Conservation (phyloP, 1,140 invertebrate genomes). For the Cardiocondyla obscurior region DNA sequence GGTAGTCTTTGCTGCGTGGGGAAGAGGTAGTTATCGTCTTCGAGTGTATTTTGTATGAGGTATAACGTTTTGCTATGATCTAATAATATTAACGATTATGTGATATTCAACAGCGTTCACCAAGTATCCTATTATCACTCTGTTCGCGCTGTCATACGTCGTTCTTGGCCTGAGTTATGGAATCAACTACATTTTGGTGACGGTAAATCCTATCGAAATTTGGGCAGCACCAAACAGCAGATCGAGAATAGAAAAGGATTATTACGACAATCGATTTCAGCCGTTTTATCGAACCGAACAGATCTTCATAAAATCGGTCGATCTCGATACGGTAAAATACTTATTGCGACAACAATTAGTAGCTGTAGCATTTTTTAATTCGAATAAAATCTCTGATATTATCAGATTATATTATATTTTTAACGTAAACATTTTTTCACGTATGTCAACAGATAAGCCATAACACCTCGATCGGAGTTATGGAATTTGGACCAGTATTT, state of each 20-base stretch:
- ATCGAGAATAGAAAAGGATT: constrained; percentile 92
- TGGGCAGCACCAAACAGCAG: constrained; percentile 92
- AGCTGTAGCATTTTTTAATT: background rate
- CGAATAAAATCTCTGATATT: background rate
- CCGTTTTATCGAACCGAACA: constrained; percentile 97
- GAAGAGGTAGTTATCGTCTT: constrained; percentile 52
- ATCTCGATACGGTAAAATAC: constrained; percentile 79
- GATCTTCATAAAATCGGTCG: constrained; percentile 88
- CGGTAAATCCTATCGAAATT: constrained; percentile 93
- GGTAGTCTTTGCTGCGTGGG: constrained; percentile 46
- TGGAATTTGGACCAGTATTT: constrained; percentile 88
- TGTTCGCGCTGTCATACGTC: constrained; percentile 86
- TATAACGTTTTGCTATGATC: too few relatives aligned
- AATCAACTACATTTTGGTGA: constrained; percentile 87
- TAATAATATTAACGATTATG: constrained; percentile 1
- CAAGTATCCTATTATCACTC: constrained; percentile 85
- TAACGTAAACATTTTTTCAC: background rate
- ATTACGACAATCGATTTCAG: constrained; percentile 92
- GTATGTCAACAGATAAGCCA: constrained; percentile 62
- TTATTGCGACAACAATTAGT: constrained; percentile 25
- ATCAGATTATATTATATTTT: background rate
- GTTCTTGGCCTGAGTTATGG: constrained; percentile 87
- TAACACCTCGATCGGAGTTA: constrained; percentile 69
- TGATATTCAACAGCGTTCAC: constrained; percentile 85
- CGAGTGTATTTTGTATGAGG: background rate